Base-by-base conservation (phyloP, 1,140 invertebrate species). In the Diuraphis noxia region DNA sequence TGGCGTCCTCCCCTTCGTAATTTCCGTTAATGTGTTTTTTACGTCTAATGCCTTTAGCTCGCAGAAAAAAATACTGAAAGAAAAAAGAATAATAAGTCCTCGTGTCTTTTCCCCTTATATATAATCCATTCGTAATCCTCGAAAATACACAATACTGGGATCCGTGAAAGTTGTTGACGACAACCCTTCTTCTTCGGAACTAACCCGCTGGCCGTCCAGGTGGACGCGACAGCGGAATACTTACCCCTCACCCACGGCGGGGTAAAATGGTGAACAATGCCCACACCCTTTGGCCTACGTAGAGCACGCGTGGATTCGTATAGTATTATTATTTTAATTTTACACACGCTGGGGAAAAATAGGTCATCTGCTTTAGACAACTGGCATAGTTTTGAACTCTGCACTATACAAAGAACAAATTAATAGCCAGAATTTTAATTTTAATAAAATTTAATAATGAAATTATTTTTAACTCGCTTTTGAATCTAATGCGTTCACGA, bases 51-150 rank as follows among this genome's bases (percentile, higher is more conserved):
- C 49, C 36, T 87, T 87, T 25, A 52, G 38, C 34, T 87, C 52
- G n/a, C 7, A 56, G 25, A 34, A 19, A 25, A 87, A 52, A 56
- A 56, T 21, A 86, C 84, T 36, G 43, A 86, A 86, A 86, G 43
- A 46, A 86, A 86, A 86, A 84, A 86, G n/a, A 85, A 46, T 85
- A 85, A 87, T 38, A 46, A 87, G 85, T 87, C 86, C 86, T 63
- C 21, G 46, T 52, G 85, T 86, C 43, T 36, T 49, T 85, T 86
- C 43, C 43, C 84, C 41, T 89, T 43, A 0, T 63, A 49, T 89
- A 43, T 88, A 89, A 89, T 89, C 88, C 88, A 49, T 89, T 77
- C 88, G 52, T 89, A 89, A 89, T 89, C 88, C 88, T 89, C 41
- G 38, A 77, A 89, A 77, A 77, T 34, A 77, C 38, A 88, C 49